These are phyloP conservation scores for Miichthys miiuy DNA, from an alignment of 2,797 vertebrate species.

Conservation along the genomic window DNA sequence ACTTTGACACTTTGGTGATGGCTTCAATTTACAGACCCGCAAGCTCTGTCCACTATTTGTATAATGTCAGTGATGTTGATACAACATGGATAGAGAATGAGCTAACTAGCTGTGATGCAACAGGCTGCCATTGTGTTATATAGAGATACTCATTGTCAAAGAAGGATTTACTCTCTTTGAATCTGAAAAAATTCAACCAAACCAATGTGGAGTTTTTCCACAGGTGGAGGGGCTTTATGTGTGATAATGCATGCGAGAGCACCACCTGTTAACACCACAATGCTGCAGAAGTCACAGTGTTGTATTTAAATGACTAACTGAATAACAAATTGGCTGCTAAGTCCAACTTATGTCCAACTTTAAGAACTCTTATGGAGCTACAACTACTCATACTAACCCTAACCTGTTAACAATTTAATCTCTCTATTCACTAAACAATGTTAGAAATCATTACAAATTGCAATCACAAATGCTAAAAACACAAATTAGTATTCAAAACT, in stretches of 20 bases:
- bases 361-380: neutral
- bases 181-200: neutral
- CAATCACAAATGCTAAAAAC: neutral
- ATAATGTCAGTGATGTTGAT: no score
- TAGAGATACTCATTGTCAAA: neutral
- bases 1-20: no score
- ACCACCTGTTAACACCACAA: neutral
- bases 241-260: constrained; percentile 5
- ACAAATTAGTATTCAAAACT: neutral
- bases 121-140: neutral
- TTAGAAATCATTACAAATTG: neutral
- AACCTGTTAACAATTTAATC: no score
- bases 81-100: neutral
- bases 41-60: no score
- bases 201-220: neutral
- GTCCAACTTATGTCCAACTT: neutral
- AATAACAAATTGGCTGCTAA: neutral
- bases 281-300: neutral
- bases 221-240: neutral
- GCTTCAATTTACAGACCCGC: no score
- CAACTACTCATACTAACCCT: neutral
- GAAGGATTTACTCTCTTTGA: neutral
- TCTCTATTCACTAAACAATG: neutral
- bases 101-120: neutral
- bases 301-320: neutral